Conservation (phyloP, 2,888 invertebrate genomes). For the Seira sanloemensis region DNA sequence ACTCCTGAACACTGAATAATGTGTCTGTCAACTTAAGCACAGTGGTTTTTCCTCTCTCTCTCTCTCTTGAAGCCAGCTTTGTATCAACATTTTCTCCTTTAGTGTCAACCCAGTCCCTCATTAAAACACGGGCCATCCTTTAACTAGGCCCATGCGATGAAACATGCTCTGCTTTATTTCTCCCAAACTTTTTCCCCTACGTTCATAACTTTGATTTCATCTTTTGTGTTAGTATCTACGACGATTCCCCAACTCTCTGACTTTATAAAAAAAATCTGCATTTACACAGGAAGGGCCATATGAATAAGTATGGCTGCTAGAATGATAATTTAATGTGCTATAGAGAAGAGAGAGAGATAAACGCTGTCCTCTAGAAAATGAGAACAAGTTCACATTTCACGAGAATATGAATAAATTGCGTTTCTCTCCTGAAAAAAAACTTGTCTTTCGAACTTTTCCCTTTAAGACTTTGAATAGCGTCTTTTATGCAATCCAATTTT, state of each 20-base stretch:
- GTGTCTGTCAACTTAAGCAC: not conserved
- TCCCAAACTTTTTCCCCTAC: not conserved
- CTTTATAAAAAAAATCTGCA: too few species aligned
- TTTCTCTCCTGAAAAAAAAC: too few species aligned
- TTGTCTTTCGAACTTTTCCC: too few species aligned
- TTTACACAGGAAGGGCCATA: not conserved
- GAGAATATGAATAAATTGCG: not conserved
- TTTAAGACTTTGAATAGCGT: too few species aligned
- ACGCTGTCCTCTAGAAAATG: not conserved
- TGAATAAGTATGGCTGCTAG: too few species aligned
- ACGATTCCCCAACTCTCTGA: too few species aligned
- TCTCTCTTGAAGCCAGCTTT: not conserved
- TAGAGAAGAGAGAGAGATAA: not conserved
- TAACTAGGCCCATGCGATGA: too few species aligned
- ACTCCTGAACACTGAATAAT: not conserved
- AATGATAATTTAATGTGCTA: not conserved
- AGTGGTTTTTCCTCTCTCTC: too few species aligned
- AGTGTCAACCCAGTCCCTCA: slow-evolving; percentile 1
- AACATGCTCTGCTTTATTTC: not conserved
- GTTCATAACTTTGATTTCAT: not conserved
- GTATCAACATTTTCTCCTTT: not conserved
- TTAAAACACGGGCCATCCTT: not conserved
- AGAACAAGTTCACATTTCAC: slow-evolving; percentile 1
- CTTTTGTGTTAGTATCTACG: too few species aligned
- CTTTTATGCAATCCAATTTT: slow-evolving; percentile 4